Percentiles rank a stretch among this genome's conserved stretches.
Evolutionary conservation across 2,113 vertebrate species (phyloP).

Genomic region (Macroglossus sobrinus): DNA sequence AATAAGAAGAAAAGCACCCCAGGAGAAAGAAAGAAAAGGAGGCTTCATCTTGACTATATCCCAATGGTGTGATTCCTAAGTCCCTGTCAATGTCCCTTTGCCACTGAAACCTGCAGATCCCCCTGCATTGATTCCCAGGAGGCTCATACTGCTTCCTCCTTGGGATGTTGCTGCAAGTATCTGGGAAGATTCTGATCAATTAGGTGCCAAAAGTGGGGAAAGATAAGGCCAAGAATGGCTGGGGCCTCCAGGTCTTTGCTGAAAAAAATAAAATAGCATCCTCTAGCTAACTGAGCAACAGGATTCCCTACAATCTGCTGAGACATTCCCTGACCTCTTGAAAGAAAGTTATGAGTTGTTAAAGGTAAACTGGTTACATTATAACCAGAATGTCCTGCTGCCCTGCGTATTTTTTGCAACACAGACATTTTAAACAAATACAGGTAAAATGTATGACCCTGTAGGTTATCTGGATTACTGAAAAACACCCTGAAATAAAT

Average conservation of each 20-base stretch:
- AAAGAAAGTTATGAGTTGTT: not conserved
- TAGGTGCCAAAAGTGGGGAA: not conserved
- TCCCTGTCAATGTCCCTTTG: not conserved
- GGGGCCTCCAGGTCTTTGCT: not conserved
- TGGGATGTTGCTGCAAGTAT: too few relatives aligned
- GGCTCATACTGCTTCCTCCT: not conserved
- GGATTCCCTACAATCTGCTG: not conserved
- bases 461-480: not conserved
- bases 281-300: not conserved
- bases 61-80: not conserved
- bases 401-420: not conserved
- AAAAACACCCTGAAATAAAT: not conserved
- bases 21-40: not conserved
- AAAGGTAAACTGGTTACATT: not conserved
- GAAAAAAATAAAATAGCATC: not conserved
- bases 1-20: not conserved
- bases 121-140: not conserved
- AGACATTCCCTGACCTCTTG: not conserved
- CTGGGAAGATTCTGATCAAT: not conserved
- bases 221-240: not conserved
- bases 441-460: not conserved
- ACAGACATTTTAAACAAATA: conserved; percentile 31
- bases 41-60: not conserved
- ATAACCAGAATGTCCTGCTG: not conserved
- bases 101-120: not conserved